These are phyloP conservation scores for Leptatherina wallacei DNA, from an alignment of 2,797 vertebrate species.

Conservation along the genomic window DNA sequence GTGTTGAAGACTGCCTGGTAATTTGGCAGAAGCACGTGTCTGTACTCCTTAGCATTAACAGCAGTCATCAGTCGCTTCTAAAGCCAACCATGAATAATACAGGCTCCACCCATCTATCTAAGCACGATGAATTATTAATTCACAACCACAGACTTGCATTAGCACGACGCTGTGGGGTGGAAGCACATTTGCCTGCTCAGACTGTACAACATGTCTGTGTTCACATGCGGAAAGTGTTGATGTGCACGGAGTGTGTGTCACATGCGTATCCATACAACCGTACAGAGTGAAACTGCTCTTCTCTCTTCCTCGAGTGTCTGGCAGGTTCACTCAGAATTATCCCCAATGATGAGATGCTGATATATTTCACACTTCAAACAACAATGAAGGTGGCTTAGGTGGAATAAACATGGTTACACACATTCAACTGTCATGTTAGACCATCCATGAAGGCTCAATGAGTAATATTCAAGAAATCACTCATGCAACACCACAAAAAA, in stretches of 20 bases:
- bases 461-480: not conserved
- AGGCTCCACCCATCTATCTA: conserved; percentile 63
- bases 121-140: conserved; percentile 75
- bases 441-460: not conserved
- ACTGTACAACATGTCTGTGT: not conserved
- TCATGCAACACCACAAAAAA: not conserved
- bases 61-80: conserved; percentile 63
- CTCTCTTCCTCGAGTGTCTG: not conserved
- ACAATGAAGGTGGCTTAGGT: not conserved
- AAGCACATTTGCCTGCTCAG: conserved; percentile 20
- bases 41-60: conserved; percentile 60
- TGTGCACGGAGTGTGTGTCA: not conserved
- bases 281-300: conserved; percentile 15
- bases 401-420: not conserved
- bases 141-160: conserved; percentile 69
- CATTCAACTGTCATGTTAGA: not conserved
- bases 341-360: not conserved
- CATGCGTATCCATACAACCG: conserved; percentile 20
- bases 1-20: conserved; percentile 8
- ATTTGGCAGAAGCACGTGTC: conserved; percentile 28
- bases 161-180: conserved; percentile 49
- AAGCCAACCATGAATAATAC: conserved; percentile 75
- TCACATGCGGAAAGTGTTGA: conserved; percentile 10
- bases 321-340: conserved; percentile 6
- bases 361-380: not conserved